Evolutionary conservation across 2,797 vertebrate genomes (phyloP).

Genomic region (Oophaga sylvatica): DNA sequence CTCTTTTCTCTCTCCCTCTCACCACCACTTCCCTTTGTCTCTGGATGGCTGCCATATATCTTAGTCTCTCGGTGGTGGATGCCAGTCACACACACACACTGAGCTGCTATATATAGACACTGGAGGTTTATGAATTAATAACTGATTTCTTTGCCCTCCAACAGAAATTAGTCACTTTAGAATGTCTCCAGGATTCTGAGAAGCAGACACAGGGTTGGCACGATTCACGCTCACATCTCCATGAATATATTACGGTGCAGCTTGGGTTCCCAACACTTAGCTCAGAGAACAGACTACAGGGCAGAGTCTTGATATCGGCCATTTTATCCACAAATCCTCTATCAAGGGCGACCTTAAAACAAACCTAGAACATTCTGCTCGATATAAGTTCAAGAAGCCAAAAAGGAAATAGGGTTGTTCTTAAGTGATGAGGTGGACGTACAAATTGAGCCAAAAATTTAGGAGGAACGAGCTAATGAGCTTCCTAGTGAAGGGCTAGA

Average conservation of each 20-base stretch:
- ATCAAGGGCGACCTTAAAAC: not conserved
- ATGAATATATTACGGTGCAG: constrained; percentile 51
- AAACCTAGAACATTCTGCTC: not conserved
- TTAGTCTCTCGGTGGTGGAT: constrained; percentile 68
- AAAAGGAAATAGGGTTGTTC: too few species aligned
- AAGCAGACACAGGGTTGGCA: constrained; percentile 63
- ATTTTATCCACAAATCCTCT: not conserved
- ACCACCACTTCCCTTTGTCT: constrained; percentile 56
- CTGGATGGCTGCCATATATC: constrained; percentile 67
- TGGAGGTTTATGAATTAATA: constrained; percentile 65
- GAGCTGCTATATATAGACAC: constrained; percentile 67
- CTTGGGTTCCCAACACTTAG: constrained; percentile 5
- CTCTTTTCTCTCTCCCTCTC: constrained; percentile 46
- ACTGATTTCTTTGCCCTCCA: constrained; percentile 65
- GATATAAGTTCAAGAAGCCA: too few species aligned
- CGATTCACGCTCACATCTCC: constrained; percentile 22
- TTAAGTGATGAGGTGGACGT: not conserved
- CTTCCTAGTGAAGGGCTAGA: not conserved
- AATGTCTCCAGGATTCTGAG: constrained; percentile 67
- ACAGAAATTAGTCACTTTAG: constrained; percentile 63
- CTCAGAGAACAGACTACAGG: constrained; percentile 21
- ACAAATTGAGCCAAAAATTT: not conserved
- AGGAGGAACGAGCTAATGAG: too few species aligned
- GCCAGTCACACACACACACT: constrained; percentile 70
- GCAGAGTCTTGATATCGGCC: not conserved